Conservation (phyloP, 2,888 invertebrate species). For the Brenthis daphne region DNA sequence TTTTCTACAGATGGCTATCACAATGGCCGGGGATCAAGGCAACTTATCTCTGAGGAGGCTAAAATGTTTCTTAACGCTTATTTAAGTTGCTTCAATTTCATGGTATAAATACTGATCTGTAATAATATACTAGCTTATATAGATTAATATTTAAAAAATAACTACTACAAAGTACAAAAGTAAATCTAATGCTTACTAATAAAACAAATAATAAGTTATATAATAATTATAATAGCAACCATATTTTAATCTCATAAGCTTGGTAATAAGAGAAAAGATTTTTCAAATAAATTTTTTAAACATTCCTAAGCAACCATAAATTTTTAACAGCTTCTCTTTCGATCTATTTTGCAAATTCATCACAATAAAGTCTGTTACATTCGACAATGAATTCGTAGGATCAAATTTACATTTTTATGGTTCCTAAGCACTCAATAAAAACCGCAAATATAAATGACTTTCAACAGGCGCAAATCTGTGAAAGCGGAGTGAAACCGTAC, state of each 20-base stretch:
- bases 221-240: too few species aligned
- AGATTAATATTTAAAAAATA: background rate
- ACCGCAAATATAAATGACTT: slow-evolving; percentile 64
- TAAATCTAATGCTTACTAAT: too few species aligned
- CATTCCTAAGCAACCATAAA: slow-evolving; percentile 1
- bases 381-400: slow-evolving; percentile 34
- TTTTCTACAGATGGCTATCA: slow-evolving; percentile 77
- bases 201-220: too few species aligned
- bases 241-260: too few species aligned
- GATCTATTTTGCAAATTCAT: slow-evolving; percentile 36
- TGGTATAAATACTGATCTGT: slow-evolving; percentile 49
- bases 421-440: slow-evolving; percentile 73
- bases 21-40: slow-evolving; percentile 77
- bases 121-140: slow-evolving; percentile 21
- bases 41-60: slow-evolving; percentile 72
- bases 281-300: background rate
- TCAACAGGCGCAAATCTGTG: slow-evolving; percentile 65
- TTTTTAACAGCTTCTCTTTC: slow-evolving; percentile 12
- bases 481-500: slow-evolving; percentile 56
- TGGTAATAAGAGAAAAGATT: background rate
- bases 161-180: too few species aligned
- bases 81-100: slow-evolving; percentile 75
- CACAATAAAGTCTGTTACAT: slow-evolving; percentile 42
- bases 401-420: slow-evolving; percentile 75
- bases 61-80: slow-evolving; percentile 79